Evolutionary conservation across 1,140 invertebrate genomes (phyloP), one percentile per base, ranked within the genome.

Genomic region (Melitaea cinxia): DNA sequence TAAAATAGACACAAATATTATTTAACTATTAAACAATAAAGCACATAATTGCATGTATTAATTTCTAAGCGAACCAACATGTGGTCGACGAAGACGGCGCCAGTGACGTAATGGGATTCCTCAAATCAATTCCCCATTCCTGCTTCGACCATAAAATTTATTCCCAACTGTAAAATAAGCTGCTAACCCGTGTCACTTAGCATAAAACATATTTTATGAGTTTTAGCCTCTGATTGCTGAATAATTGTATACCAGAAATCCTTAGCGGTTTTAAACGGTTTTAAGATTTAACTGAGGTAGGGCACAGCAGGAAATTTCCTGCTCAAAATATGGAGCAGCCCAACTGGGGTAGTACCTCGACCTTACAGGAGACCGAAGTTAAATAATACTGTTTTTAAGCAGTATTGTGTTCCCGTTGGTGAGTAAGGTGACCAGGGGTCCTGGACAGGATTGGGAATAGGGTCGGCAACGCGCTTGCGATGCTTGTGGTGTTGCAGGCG

Each of bases 41-140:
- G 60, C 54, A 23, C 21, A 54, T 45, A 37, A 17, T 55, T 55
- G 52, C 21, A 26, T 33, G 23, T 54, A 35, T 28, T 54, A 24
- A 9, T 24, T 45, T 61, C 57, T 52, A 45, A 50, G 35, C 42
- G 37, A 63, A 57, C 24, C 23, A 63, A 67, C 73, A 75, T 75
- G 57, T 75, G 73, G 58, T 65, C 67, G 65, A 65, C 70, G 60
- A 57, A 60, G 65, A 37, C 57, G 70, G 73, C 73, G 73, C 73
- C 73, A 68, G 60, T 75, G 70, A 75, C 73, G 73, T 75, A 60
- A 72, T 56, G 39, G 61, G 64, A 66, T 56, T 55, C 55, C 56
- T 57, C 30, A 62, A 57, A 52, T 39, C 26, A 52, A 39, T 58
- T 57, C 33, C 62, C 55, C 62, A 52, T 65, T 58, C 19, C 30